A percentile compares a stretch with the other conserved stretches of the same genome.
Conservation (phyloP, 2,797 vertebrate species). For the Lepus oiostolus region DNA sequence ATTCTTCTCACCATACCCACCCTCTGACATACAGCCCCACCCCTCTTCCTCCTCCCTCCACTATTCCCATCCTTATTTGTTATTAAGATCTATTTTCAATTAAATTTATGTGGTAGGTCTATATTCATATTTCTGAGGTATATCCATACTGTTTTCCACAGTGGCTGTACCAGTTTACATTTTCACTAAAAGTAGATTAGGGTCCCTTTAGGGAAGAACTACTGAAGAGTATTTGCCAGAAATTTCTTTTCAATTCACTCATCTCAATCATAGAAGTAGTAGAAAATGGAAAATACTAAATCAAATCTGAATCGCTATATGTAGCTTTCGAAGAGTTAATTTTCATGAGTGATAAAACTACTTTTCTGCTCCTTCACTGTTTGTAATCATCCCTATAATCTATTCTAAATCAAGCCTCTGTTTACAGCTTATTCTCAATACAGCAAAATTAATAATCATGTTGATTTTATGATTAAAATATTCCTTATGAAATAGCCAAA, state of each 20-base stretch:
- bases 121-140: too few relatives aligned
- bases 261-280: background rate
- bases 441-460: conserved; percentile 2
- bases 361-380: background rate
- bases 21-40: too few relatives aligned
- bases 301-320: background rate
- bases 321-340: conserved; percentile 26
- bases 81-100: too few relatives aligned
- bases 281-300: background rate
- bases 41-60: too few relatives aligned
- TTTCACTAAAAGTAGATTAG: too few relatives aligned
- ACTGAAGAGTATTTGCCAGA: background rate
- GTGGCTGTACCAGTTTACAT: too few relatives aligned
- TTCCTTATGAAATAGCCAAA: conserved; percentile 7
- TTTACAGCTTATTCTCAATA: background rate
- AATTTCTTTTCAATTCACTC: conserved; percentile 15
- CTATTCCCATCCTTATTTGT: too few relatives aligned
- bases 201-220: too few relatives aligned
- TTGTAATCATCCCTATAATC: background rate
- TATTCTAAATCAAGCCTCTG: conserved; percentile 37
- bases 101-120: too few relatives aligned
- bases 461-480: conserved; percentile 9
- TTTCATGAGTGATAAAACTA: conserved; percentile 11
- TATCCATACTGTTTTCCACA: too few relatives aligned
- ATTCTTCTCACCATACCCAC: too few relatives aligned